Conservation (phyloP, 2,797 vertebrate genomes). For the Myotis myotis region DNA sequence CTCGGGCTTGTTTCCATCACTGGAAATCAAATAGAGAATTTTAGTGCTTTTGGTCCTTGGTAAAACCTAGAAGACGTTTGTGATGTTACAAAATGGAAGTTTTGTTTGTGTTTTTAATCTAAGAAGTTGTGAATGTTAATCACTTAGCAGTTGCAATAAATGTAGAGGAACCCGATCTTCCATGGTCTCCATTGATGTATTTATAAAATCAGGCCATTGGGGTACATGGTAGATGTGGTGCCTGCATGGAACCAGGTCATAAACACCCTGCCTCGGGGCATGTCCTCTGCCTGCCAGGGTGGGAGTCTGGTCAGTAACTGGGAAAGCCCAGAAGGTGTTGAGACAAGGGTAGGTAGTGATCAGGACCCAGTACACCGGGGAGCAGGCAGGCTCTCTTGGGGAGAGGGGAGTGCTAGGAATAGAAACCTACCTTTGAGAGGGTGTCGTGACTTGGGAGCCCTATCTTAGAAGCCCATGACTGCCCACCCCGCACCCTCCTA, state of each 20-base stretch:
- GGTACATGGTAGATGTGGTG: neutral
- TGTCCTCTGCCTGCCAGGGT: neutral
- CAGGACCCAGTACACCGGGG: neutral
- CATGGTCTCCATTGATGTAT: slow-evolving; percentile 35
- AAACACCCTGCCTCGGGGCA: fast-evolving
- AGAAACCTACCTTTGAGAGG: neutral
- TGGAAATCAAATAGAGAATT: slow-evolving; percentile 72
- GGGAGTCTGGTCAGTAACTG: neutral
- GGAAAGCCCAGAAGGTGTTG: neutral
- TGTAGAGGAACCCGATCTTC: slow-evolving; percentile 65
- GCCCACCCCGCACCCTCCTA: too few relatives aligned
- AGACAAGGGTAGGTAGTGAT: too few relatives aligned
- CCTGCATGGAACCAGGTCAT: neutral
- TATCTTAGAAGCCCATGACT: neutral
- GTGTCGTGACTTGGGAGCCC: neutral
- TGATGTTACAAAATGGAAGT: slow-evolving; percentile 69
- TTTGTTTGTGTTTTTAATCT: slow-evolving; percentile 66
- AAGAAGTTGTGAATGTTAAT: slow-evolving; percentile 76
- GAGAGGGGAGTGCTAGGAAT: neutral
- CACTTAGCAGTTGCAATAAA: slow-evolving; percentile 83
- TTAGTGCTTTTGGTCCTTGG: slow-evolving; percentile 73
- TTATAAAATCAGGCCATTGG: slow-evolving; percentile 60
- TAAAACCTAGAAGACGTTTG: slow-evolving; percentile 69
- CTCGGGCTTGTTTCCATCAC: slow-evolving; percentile 77
- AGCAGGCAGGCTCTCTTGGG: neutral